A percentile compares a stretch with the other conserved stretches of the same genome.
These are phyloP conservation scores for Acanthosepion pharaonis DNA, from an alignment of 2,888 invertebrate genomes.

Conservation along the genomic window DNA sequence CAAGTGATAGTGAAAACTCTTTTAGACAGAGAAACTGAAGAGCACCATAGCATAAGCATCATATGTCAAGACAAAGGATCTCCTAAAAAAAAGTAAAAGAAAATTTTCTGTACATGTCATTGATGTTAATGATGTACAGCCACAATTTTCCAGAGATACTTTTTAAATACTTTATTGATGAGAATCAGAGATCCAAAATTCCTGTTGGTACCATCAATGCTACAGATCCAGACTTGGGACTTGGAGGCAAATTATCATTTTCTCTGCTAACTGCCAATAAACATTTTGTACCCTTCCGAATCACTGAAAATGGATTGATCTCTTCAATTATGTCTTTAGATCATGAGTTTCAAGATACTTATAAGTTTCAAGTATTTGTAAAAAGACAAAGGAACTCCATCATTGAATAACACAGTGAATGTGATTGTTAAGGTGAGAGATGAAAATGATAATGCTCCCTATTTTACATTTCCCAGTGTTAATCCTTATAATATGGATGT, in stretches of 20 bases:
- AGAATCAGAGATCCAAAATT: background rate
- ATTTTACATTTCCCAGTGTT: constrained; percentile 9
- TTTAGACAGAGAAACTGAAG: constrained; percentile 56
- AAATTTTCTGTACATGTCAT: constrained; percentile 77
- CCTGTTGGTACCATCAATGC: background rate
- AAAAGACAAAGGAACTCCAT: background rate
- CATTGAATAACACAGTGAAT: constrained; percentile 6
- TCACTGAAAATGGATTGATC: constrained; percentile 3
- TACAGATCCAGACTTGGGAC: background rate
- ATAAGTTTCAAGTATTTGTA: background rate
- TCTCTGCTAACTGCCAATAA: background rate
- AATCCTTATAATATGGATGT: background rate
- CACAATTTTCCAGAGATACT: constrained; percentile 80
- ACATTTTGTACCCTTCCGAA: background rate
- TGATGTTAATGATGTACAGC: constrained; percentile 93
- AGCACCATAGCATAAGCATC: constrained; percentile 53
- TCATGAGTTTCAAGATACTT: background rate
- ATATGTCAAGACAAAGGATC: constrained; percentile 57
- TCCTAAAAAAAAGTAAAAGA: constrained; percentile 52
- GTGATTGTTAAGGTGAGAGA: background rate
- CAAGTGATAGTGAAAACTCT: constrained; percentile 56
- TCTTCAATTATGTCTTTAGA: constrained; percentile 10
- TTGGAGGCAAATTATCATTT: background rate
- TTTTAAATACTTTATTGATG: background rate
- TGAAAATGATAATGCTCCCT: constrained; percentile 22